Evolutionary conservation across 1,140 invertebrate species (phyloP), one percentile per base, ranked within the genome.

Genomic region (Listronotus oregonensis): DNA sequence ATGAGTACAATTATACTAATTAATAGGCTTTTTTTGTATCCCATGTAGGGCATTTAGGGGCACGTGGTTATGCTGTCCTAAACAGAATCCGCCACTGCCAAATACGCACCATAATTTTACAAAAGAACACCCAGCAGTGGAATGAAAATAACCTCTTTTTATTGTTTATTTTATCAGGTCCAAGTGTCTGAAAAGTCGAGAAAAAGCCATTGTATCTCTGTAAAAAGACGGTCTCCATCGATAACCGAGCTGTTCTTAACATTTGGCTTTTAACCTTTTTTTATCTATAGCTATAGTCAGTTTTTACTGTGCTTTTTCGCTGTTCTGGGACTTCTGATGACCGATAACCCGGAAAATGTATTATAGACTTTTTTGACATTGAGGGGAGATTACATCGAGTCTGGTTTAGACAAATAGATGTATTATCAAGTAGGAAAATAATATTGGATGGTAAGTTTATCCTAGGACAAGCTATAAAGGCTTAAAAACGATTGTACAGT

Each of bases 161-260:
- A 59, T 59, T 59, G 44, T 59, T 43, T 14, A 59, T 59, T 14
- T 59, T 59, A 59, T 59, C 56, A 21, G 31, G 21, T 8, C 56
- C 32, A n/a, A 54, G 43, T 51, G 49, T 31, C 55, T 58, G 42
- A 46, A 58, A 58, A 59, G 42, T 59, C 21, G 39, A 42, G 21
- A 21, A 44, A 43, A 27, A 56, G 43, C 44, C 17, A 49, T 59
- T 59, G 42, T 59, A 49, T 18, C 9, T 57, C 39, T 49, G 9
- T 49, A 37, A 46, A 59, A 59, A 47, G 56, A 59, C 56, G 56
- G 27, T 34, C 56, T 21, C 31, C 18, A 6, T 39, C 37, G 51
- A 54, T 54, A 54, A 54, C 51, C 51, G 14, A 34, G 14, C 51
- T 37, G 27, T 14, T 54, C 51, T 31, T 39, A 39, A 37, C 56